Evolutionary conservation across 2,797 vertebrate genomes (phyloP), one percentile per base, ranked within the genome.

Genomic region (Vultur gryphus): DNA sequence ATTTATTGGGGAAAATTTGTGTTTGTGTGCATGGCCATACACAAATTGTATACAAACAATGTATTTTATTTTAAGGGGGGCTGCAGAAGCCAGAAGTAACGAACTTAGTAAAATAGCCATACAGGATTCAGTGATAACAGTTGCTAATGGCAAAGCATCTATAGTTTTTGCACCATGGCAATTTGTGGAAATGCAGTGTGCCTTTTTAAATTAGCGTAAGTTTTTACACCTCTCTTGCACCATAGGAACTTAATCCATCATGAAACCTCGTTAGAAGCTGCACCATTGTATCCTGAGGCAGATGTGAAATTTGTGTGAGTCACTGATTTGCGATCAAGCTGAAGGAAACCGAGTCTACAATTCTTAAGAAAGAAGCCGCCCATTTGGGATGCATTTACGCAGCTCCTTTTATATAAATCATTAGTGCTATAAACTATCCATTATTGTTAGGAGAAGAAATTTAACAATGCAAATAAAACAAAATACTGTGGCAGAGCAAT

Each of bases 391-490:
- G 83, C 89, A 88, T 96, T 96, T 96, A 78, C n/a, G 7, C 87
- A 86, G 84, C 82, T 91, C 51, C 89, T 93, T 95, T 95, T 92
- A 51, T 94, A 59, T 92, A 95, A 97, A 96, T 88, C 93, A 91
- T 97, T 96, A 96, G 87, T 76, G 85, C 91, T 91, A 62, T 93
- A 93, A 97, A 91, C 89, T 61, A 92, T 79, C 84, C 95, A 57
- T 90, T 96, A 93, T 91, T 95, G 89, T 95, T 93, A 79, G 88
- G 64, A 93, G 87, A 94, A 94, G 69, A 94, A 94, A 96, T 94
- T 94, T 92, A 89, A 97, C 92, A 96, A 90, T 90, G 91, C 93
- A 97, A 96, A 93, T 97, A 96, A 97, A 96, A 76, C 93, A 95
- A 95, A 96, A 95, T 79, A 92, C 70, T 88, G 84, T 92, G 94